phyloP scores from a whole-genome alignment of 2,888 invertebrate genomes.

The Romanomermis culicivorax region DNA sequence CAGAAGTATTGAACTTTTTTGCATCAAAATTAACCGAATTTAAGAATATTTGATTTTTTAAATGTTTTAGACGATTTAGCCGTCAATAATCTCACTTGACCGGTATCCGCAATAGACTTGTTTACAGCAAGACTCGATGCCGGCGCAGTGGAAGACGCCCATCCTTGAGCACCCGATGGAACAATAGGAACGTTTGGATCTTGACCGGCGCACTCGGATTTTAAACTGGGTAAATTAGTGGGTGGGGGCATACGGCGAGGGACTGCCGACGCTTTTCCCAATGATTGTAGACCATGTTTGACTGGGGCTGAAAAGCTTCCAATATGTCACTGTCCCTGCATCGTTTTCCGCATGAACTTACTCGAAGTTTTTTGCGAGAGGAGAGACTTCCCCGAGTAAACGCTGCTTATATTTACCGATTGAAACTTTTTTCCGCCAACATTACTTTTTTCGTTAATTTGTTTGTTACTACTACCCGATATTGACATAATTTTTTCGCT shows the following conservation, averaged over 20 bases:
- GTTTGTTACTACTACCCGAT: slow-evolving; percentile 3
- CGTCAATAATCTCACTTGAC: too few relatives aligned
- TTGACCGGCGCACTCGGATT: slow-evolving; percentile 68
- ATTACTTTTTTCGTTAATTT: neutral
- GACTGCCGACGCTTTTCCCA: slow-evolving; percentile 94
- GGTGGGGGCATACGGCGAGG: slow-evolving; percentile 67
- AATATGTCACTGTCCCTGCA: neutral
- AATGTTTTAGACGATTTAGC: too few relatives aligned
- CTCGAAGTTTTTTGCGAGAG: slow-evolving; percentile 3
- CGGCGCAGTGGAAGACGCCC: slow-evolving; percentile 36
- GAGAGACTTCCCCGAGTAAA: slow-evolving; percentile 10
- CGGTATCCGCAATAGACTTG: too few relatives aligned
- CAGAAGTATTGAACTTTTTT: too few relatives aligned
- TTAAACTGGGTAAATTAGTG: slow-evolving; percentile 93
- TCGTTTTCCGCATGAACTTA: too few relatives aligned
- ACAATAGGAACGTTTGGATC: slow-evolving; percentile 55
- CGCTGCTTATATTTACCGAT: slow-evolving; percentile 9
- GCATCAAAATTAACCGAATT: too few relatives aligned
- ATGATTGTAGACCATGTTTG: slow-evolving; percentile 57
- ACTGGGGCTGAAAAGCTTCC: neutral
- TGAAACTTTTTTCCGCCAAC: slow-evolving; percentile 8
- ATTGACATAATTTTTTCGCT: slow-evolving; percentile 2
- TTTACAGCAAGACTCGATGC: too few relatives aligned
- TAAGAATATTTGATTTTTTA: too few relatives aligned
- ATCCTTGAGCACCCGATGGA: slow-evolving; percentile 56